Evolutionary conservation across 2,113 vertebrate species (phyloP).

Genomic region (Empidonax alnorum): DNA sequence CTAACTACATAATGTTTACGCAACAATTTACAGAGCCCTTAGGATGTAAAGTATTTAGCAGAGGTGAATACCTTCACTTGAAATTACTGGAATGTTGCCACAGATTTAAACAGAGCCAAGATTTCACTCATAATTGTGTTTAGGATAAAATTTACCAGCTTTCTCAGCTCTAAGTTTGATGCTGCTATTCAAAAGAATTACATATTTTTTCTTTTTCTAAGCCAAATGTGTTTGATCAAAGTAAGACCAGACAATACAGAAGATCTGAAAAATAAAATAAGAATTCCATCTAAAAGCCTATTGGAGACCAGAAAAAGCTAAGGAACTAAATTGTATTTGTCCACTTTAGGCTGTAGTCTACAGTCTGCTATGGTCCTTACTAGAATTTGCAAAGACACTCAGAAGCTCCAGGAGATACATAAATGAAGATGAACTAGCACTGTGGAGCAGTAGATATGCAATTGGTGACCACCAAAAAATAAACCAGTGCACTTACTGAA

Average conservation of each 20-base stretch:
- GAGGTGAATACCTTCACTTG: not conserved
- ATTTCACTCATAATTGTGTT: not conserved
- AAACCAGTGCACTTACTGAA: not conserved
- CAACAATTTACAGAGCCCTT: not conserved
- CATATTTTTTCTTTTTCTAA: not conserved
- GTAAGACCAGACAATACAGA: not conserved
- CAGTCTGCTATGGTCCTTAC: not conserved
- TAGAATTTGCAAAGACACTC: not conserved
- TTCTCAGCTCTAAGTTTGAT: not conserved
- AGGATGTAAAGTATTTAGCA: not conserved
- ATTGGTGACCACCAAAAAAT: not conserved
- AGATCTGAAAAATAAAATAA: not conserved
- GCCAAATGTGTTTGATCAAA: not conserved
- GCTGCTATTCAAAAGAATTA: not conserved
- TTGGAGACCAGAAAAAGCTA: not conserved
- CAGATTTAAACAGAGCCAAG: not conserved
- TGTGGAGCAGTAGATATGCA: not conserved
- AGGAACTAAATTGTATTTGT: not conserved
- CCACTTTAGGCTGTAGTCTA: not conserved
- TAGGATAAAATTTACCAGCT: not conserved
- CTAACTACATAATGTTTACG: not conserved
- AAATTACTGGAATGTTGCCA: not conserved
- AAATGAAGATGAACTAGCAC: not conserved
- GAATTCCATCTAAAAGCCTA: not conserved
- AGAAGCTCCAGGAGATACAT: not conserved